These are phyloP conservation scores for Cotesia chilonis DNA, from an alignment of 1,140 invertebrate genomes.

Conservation along the genomic window DNA sequence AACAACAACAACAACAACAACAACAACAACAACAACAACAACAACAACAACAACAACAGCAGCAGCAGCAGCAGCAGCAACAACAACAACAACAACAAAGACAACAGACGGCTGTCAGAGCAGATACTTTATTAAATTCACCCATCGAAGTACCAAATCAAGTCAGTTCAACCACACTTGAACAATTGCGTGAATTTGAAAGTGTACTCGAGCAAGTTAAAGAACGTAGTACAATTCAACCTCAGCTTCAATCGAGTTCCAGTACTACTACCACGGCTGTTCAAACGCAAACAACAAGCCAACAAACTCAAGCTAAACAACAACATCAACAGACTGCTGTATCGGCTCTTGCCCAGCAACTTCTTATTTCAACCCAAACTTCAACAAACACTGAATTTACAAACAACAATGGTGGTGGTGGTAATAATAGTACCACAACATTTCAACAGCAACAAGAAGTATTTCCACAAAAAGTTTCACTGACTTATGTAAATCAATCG, in stretches of 20 bases:
- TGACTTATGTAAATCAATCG: constrained; percentile 65
- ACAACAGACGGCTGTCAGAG: constrained; percentile 45
- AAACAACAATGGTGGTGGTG: too few relatives aligned
- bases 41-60: constrained; percentile 39
- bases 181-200: constrained; percentile 83
- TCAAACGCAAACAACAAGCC: constrained; percentile 58
- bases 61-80: constrained; percentile 40
- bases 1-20: constrained; percentile 35
- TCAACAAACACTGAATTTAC: constrained; percentile 48
- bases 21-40: too few relatives aligned
- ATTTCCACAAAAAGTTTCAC: constrained; percentile 59
- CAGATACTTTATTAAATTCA: constrained; percentile 59
- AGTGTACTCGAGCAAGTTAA: constrained; percentile 83
- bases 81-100: constrained; percentile 36
- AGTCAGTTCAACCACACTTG: constrained; percentile 72
- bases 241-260: constrained; percentile 51
- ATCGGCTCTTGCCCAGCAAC: constrained; percentile 53
- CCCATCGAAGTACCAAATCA: constrained; percentile 62
- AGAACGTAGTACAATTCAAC: constrained; percentile 73
- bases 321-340: constrained; percentile 50
- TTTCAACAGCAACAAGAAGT: constrained; percentile 59
- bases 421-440: constrained; percentile 50
- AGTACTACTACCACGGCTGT: constrained; percentile 49
- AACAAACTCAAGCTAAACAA: constrained; percentile 49
- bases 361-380: constrained; percentile 58